Evolutionary conservation across 2,797 vertebrate genomes (phyloP).

Genomic region (Characodon lateralis): DNA sequence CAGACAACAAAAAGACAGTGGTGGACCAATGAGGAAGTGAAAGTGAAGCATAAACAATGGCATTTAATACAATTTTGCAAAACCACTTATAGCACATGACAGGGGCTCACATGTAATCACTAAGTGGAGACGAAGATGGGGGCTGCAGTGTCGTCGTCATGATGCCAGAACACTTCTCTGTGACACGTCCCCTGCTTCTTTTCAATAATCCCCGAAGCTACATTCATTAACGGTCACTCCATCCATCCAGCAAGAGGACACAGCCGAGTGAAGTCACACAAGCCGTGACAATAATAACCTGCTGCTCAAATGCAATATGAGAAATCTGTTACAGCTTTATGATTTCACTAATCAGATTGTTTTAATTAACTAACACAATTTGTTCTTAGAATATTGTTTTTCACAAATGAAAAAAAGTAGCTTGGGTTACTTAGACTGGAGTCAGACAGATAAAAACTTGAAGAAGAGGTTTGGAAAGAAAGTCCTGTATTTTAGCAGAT

Average conservation of each 20-base stretch:
- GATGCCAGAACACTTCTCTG: constrained; percentile 75
- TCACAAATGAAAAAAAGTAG: constrained; percentile 36
- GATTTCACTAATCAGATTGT: constrained; percentile 40
- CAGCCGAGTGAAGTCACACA: constrained; percentile 52
- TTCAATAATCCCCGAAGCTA: constrained; percentile 81
- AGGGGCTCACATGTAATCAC: constrained; percentile 84
- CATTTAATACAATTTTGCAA: constrained; percentile 84
- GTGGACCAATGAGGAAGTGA: constrained; percentile 63
- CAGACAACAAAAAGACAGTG: constrained; percentile 56
- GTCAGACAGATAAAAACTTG: constrained; percentile 13
- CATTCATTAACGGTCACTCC: constrained; percentile 79
- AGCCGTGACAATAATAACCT: constrained; percentile 69
- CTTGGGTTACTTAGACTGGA: constrained; percentile 36
- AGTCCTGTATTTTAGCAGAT: constrained; percentile 32
- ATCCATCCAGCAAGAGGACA: constrained; percentile 51
- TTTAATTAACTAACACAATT: constrained; percentile 55
- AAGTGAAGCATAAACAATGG: constrained; percentile 83
- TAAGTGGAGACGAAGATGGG: constrained; percentile 72
- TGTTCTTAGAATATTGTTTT: constrained; percentile 24
- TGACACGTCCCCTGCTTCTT: constrained; percentile 78
- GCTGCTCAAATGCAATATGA: constrained; percentile 55
- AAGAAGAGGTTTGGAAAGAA: constrained; percentile 26
- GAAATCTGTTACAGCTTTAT: constrained; percentile 53
- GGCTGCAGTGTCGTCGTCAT: constrained; percentile 61
- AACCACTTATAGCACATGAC: constrained; percentile 81